These are phyloP conservation scores for Apeltes quadracus DNA, from an alignment of 2,113 vertebrate genomes.

Conservation along the genomic window DNA sequence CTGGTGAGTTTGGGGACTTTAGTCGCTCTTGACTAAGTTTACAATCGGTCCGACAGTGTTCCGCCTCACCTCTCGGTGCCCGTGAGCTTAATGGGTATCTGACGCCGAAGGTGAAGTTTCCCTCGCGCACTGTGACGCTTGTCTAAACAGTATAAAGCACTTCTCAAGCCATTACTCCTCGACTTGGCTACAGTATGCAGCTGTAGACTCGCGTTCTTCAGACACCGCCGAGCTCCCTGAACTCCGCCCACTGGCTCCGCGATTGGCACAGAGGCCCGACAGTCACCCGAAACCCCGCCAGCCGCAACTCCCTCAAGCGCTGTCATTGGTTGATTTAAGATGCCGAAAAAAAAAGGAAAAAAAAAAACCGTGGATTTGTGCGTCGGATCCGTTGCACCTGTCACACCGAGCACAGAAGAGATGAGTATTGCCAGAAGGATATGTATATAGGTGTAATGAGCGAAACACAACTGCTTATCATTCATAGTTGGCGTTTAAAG, in stretches of 20 bases:
- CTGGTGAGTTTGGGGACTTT: constrained; percentile 66
- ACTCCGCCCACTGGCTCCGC: constrained; percentile 57
- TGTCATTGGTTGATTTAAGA: constrained; percentile 64
- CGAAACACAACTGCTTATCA: constrained; percentile 36
- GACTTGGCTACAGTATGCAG: constrained; percentile 78
- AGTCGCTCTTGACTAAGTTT: constrained; percentile 56
- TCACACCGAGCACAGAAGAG: constrained; percentile 53
- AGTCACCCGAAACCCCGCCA: constrained; percentile 51
- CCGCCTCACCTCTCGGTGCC: constrained; percentile 20
- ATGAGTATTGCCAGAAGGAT: constrained; percentile 37
- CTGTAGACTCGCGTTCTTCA: constrained; percentile 69
- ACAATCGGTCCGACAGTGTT: constrained; percentile 47
- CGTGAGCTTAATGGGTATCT: constrained; percentile 8
- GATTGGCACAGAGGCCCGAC: constrained; percentile 74
- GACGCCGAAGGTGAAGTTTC: constrained; percentile 51
- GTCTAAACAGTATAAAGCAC: constrained; percentile 73
- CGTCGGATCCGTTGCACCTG: constrained; percentile 75
- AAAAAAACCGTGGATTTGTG: constrained; percentile 50
- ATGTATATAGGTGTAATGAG: constrained; percentile 39
- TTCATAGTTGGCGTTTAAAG: constrained; percentile 9
- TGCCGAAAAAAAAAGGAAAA: constrained; percentile 46
- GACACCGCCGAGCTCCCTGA: constrained; percentile 69
- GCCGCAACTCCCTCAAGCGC: neutral
- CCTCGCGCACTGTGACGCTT: constrained; percentile 62
- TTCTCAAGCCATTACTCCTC: constrained; percentile 80